phyloP scores from a whole-genome alignment of 92 coral and sea anemone genomes.

The Palythoa caribaeorum region DNA sequence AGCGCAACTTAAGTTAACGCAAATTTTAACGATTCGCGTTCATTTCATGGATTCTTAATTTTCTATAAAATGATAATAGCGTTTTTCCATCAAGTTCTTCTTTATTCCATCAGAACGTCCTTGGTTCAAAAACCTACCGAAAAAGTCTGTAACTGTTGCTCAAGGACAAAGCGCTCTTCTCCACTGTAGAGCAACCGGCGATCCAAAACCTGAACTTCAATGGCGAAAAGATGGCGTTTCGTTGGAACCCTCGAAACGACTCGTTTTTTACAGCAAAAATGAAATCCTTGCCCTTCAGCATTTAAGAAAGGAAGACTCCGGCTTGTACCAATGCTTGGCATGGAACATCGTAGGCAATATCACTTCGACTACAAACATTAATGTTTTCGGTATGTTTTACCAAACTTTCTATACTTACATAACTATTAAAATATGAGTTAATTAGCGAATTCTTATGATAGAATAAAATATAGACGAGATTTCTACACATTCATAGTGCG shows the following conservation, averaged over 20 bases:
- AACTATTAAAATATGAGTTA: too few relatives aligned
- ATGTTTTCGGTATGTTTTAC: slow-evolving; percentile 48
- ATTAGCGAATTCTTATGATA: too few relatives aligned
- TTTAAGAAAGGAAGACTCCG: slow-evolving; percentile 5
- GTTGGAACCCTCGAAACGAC: slow-evolving; percentile 42
- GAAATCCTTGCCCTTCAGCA: slow-evolving; percentile 47
- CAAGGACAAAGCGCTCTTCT: slow-evolving; percentile 55
- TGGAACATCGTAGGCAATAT: slow-evolving; percentile 1
- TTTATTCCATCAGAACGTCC: not conserved
- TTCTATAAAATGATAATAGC: not conserved
- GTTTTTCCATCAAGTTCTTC: not conserved
- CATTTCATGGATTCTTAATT: too few relatives aligned
- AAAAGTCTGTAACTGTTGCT: not conserved
- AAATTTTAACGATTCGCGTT: too few relatives aligned
- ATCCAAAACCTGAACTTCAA: slow-evolving; percentile 64
- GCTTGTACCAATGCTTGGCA: slow-evolving; percentile 16
- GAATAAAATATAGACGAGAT: too few relatives aligned
- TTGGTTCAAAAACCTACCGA: not conserved
- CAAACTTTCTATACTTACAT: too few relatives aligned
- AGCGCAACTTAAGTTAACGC: too few relatives aligned
- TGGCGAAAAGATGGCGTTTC: slow-evolving; percentile 66
- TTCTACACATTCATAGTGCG: too few relatives aligned
- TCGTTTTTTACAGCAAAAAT: slow-evolving; percentile 20
- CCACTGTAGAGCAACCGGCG: slow-evolving; percentile 68
- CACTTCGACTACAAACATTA: slow-evolving; percentile 20